Evolutionary conservation across 2,888 invertebrate species (phyloP).

Genomic region (Drosophila longiperda): DNA sequence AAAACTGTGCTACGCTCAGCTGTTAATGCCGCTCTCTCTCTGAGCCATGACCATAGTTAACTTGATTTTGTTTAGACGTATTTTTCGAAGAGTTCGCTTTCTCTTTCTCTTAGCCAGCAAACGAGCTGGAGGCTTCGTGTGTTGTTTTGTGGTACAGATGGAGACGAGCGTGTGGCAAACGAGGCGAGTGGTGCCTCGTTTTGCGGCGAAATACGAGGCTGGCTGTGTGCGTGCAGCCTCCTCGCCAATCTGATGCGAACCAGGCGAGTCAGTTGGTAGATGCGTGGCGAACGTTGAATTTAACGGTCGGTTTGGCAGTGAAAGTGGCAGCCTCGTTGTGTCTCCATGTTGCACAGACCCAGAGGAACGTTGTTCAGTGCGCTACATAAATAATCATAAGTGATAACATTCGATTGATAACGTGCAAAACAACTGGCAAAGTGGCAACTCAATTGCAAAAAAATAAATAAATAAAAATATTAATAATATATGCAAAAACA

Average conservation of each 20-base stretch:
- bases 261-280: constrained; percentile 79
- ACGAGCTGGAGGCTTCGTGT: constrained; percentile 35
- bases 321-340: constrained; percentile 59
- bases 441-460: not conserved
- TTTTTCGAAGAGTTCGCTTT: constrained; percentile 11
- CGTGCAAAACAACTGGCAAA: constrained; percentile 18
- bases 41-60: constrained; percentile 56
- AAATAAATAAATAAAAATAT: not conserved
- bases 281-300: constrained; percentile 83
- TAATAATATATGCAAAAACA: not conserved
- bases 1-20: constrained; percentile 56
- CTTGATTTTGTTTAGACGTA: constrained; percentile 26
- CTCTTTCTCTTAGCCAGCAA: constrained; percentile 20
- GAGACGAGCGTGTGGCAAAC: constrained; percentile 23
- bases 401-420: constrained; percentile 29
- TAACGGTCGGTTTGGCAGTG: constrained; percentile 83
- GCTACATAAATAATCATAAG: constrained; percentile 17
- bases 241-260: constrained; percentile 69
- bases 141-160: constrained; percentile 26
- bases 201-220: constrained; percentile 46
- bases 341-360: constrained; percentile 10
- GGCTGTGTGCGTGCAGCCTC: constrained; percentile 62
- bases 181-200: constrained; percentile 43
- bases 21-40: constrained; percentile 37
- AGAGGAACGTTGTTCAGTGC: constrained; percentile 23